phyloP scores from a whole-genome alignment of 2,888 invertebrate genomes.

The Ochropleura leucogaster region DNA sequence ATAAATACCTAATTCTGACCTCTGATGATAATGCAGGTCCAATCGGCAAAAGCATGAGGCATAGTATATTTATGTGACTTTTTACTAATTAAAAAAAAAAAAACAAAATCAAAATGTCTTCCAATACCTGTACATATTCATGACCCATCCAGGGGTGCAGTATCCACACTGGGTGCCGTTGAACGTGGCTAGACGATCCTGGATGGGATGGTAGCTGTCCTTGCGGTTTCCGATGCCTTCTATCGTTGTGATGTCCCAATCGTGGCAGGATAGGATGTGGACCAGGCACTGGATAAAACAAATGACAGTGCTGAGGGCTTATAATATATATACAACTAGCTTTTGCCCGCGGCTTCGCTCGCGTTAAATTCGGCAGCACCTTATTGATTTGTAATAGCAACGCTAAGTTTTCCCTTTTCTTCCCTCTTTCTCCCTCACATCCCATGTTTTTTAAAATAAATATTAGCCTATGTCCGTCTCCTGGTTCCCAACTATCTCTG shows the following conservation, averaged over 20 bases:
- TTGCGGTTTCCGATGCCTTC: conserved; percentile 93
- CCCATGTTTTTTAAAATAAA: too few relatives aligned
- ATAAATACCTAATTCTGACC: too few relatives aligned
- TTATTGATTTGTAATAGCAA: too few relatives aligned
- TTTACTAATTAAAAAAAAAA: not conserved
- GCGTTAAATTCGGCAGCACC: too few relatives aligned
- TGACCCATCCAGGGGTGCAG: conserved; percentile 94
- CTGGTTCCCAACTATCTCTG: too few relatives aligned
- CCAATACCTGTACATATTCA: conserved; percentile 93
- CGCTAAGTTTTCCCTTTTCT: too few relatives aligned
- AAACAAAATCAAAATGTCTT: not conserved
- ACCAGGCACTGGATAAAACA: conserved; percentile 90
- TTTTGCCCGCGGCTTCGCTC: too few relatives aligned
- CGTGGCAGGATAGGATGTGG: conserved; percentile 91
- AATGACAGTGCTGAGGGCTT: not conserved
- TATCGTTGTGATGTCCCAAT: conserved; percentile 93
- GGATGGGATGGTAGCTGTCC: conserved; percentile 92
- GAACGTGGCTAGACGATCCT: conserved; percentile 91
- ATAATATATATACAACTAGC: too few relatives aligned
- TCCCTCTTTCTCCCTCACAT: too few relatives aligned
- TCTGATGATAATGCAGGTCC: not conserved
- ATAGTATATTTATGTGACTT: not conserved
- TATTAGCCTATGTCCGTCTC: too few relatives aligned
- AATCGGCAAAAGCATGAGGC: too few relatives aligned
- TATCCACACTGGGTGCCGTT: conserved; percentile 94